These are phyloP conservation scores for Crepidodera aurea DNA, from an alignment of 2,888 invertebrate genomes.

Conservation along the genomic window DNA sequence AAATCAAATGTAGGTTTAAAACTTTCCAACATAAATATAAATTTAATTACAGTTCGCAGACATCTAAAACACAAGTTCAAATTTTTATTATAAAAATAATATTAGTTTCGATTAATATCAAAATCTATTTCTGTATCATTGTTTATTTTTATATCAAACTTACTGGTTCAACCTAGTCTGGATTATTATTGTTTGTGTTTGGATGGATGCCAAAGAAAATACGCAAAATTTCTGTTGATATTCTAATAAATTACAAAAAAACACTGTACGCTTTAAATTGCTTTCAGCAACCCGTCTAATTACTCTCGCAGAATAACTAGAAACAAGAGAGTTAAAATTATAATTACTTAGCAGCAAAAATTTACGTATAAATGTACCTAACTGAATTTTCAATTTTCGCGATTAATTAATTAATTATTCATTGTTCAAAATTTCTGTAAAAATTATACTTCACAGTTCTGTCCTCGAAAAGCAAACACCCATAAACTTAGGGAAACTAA, in stretches of 20 bases:
- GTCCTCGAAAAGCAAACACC: too few species aligned
- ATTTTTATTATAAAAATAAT: slow-evolving; percentile 1
- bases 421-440: too few species aligned
- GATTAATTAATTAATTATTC: too few species aligned
- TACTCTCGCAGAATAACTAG: background rate
- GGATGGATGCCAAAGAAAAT: slow-evolving; percentile 43
- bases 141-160: slow-evolving; percentile 41
- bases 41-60: too few species aligned
- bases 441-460: too few species aligned
- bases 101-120: slow-evolving; percentile 6
- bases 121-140: slow-evolving; percentile 24
- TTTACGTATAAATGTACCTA: too few species aligned
- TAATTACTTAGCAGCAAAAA: too few species aligned
- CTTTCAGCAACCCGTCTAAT: slow-evolving; percentile 15
- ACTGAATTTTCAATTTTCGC: too few species aligned
- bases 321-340: background rate
- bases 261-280: background rate
- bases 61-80: background rate
- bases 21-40: too few species aligned
- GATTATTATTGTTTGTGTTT: slow-evolving; percentile 43
- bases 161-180: slow-evolving; percentile 43
- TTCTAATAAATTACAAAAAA: slow-evolving; percentile 25
- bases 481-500: too few species aligned
- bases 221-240: slow-evolving; percentile 35
- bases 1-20: too few species aligned